phyloP scores from a whole-genome alignment of 2,797 vertebrate genomes.

The Petrocephalus sullivani region DNA sequence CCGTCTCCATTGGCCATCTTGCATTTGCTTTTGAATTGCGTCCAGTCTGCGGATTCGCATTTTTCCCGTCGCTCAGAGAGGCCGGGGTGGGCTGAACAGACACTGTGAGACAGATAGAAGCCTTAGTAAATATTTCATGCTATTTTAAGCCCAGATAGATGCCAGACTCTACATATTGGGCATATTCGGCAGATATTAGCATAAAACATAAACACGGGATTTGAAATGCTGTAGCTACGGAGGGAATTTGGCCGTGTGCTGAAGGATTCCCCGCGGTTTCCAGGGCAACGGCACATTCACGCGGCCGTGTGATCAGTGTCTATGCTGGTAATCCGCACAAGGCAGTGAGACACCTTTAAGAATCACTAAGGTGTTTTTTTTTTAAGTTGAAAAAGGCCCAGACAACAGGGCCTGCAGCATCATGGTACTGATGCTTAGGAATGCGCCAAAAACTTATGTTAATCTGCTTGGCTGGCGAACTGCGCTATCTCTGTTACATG shows the following conservation, averaged over 20 bases:
- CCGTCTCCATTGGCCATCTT: background rate
- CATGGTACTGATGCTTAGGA: background rate
- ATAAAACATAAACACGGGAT: conserved; percentile 1
- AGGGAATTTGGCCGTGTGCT: conserved; percentile 17
- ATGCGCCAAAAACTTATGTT: background rate
- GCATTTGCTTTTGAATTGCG: background rate
- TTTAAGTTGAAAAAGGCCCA: background rate
- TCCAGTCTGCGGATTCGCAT: background rate
- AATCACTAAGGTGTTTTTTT: background rate
- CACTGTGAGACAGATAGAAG: background rate
- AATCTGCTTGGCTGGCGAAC: background rate
- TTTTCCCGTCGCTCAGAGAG: too few species aligned
- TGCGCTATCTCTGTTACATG: background rate
- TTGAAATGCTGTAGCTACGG: background rate
- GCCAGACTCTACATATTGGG: background rate
- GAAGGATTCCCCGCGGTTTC: conserved; percentile 41
- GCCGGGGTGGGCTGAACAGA: background rate
- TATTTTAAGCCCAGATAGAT: background rate
- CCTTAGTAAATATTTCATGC: background rate
- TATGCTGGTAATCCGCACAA: conserved; percentile 12
- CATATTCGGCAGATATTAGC: background rate
- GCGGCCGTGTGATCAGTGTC: conserved; percentile 29
- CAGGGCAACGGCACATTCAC: conserved; percentile 45
- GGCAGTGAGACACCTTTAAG: background rate
- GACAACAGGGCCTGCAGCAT: background rate